A percentile compares a stretch with the other conserved stretches of the same genome.
Conservation (phyloP, 2,797 vertebrate genomes). For the Channa striata region DNA sequence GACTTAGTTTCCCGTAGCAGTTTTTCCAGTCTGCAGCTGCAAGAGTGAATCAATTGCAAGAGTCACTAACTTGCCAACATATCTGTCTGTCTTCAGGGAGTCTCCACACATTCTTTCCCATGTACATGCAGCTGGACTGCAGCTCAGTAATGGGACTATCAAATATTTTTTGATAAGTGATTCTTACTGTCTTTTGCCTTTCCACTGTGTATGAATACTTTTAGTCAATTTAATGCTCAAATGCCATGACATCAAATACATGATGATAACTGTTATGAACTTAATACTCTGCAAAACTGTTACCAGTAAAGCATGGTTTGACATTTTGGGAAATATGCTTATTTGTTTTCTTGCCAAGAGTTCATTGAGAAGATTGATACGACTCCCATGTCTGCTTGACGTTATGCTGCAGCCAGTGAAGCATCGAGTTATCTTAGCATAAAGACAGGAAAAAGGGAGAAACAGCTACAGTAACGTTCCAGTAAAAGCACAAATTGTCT, state of each 20-base stretch:
- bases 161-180: slow-evolving; percentile 21
- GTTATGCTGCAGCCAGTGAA: background rate
- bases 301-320: background rate
- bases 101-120: slow-evolving; percentile 27
- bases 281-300: background rate
- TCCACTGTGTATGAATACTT: slow-evolving; percentile 18
- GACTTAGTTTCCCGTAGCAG: slow-evolving; percentile 29
- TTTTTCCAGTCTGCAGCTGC: slow-evolving; percentile 47
- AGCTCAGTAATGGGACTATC: slow-evolving; percentile 41
- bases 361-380: background rate
- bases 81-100: slow-evolving; percentile 48
- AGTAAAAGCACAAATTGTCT: background rate
- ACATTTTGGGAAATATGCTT: background rate
- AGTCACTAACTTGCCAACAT: slow-evolving; percentile 44
- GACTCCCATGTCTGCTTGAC: background rate
- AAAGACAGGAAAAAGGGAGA: background rate
- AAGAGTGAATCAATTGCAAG: slow-evolving; percentile 45
- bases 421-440: background rate
- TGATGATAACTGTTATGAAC: slow-evolving; percentile 1
- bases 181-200: slow-evolving; percentile 23
- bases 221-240: slow-evolving; percentile 19
- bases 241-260: background rate
- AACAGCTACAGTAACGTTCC: too few species aligned
- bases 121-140: slow-evolving; percentile 37
- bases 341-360: background rate